These are phyloP conservation scores for Parazoanthus atlanticus DNA, from an alignment of 92 coral and sea anemone genomes.

Conservation along the genomic window DNA sequence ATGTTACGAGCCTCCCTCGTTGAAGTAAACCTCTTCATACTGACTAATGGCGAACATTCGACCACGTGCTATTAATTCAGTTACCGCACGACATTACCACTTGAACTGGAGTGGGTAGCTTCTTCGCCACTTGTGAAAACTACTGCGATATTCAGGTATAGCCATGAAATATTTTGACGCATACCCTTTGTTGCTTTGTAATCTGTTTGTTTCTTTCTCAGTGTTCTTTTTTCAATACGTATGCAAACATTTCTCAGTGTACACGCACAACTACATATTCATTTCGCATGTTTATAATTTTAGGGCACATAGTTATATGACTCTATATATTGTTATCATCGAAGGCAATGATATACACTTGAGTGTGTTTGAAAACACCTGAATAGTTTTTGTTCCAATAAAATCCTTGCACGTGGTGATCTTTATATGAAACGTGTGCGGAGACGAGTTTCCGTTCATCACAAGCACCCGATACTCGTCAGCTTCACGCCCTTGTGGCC, in stretches of 20 bases:
- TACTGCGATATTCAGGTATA: background rate
- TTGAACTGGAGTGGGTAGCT: background rate
- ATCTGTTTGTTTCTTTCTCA: too few species aligned
- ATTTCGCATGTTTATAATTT: background rate
- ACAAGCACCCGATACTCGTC: too few species aligned
- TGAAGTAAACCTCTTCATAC: background rate
- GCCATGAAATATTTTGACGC: background rate
- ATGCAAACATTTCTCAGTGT: background rate
- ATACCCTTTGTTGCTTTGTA: background rate
- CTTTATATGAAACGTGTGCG: too few species aligned
- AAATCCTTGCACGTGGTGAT: background rate
- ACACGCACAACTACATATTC: background rate
- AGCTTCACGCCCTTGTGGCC: too few species aligned
- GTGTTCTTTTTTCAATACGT: background rate
- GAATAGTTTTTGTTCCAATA: too few species aligned
- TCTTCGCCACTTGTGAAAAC: background rate
- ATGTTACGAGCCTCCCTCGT: background rate
- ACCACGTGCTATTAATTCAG: conserved; percentile 26
- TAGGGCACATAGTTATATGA: background rate
- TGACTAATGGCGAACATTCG: background rate
- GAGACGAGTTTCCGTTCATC: too few species aligned
- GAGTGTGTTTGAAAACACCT: too few species aligned
- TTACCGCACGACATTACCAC: background rate
- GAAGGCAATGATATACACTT: background rate
- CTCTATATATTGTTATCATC: background rate